Evolutionary conservation across 2,113 vertebrate species (phyloP).

Genomic region (Passer domesticus): DNA sequence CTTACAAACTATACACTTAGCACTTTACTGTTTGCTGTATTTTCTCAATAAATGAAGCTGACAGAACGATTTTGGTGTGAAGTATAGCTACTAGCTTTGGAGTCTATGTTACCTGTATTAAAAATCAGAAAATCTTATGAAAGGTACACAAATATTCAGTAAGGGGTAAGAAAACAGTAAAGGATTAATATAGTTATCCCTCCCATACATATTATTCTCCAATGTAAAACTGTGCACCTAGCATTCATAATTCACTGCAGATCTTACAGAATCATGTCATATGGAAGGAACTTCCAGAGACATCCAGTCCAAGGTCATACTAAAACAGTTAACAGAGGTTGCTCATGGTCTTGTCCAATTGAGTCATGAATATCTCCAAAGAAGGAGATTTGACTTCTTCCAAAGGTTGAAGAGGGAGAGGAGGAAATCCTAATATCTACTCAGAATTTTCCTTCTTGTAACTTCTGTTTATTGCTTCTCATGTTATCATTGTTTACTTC

Average conservation of each 20-base stretch:
- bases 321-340: not conserved
- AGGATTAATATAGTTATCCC: not conserved
- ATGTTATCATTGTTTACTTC: not conserved
- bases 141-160: not conserved
- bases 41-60: not conserved
- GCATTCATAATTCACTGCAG: not conserved
- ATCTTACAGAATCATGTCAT: not conserved
- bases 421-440: not conserved
- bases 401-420: rapidly evolving
- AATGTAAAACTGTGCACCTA: not conserved
- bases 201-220: not conserved
- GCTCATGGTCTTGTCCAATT: not conserved
- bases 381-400: not conserved
- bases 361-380: not conserved
- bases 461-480: not conserved
- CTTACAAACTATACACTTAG: not conserved
- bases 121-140: not conserved
- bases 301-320: not conserved
- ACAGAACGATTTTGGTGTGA: not conserved
- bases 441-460: not conserved
- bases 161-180: not conserved
- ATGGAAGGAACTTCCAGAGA: not conserved
- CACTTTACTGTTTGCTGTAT: not conserved
- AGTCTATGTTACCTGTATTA: not conserved
- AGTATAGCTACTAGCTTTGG: not conserved